phyloP scores from a whole-genome alignment of 2,888 invertebrate genomes.

The Synanthedon myopaeformis region DNA sequence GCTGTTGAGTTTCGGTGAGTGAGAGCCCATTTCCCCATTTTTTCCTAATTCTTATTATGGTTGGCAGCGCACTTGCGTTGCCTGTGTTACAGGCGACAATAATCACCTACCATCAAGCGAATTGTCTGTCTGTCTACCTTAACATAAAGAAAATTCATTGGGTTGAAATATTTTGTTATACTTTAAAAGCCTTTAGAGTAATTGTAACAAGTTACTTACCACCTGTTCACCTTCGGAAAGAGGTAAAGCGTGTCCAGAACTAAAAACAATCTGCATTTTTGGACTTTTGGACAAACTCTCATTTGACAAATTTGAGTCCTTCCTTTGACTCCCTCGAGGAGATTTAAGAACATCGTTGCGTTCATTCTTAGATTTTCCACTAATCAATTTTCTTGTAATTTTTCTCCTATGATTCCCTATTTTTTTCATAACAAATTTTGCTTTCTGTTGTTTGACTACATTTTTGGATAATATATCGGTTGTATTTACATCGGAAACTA shows the following conservation, averaged over 20 bases:
- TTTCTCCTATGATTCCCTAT: conserved; percentile 58
- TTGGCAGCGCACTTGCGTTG: too few relatives aligned
- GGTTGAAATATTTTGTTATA: neutral
- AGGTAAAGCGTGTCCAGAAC: conserved; percentile 65
- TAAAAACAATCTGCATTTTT: conserved; percentile 62
- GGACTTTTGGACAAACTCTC: conserved; percentile 44
- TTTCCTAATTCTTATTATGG: too few relatives aligned
- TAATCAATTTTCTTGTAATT: conserved; percentile 40
- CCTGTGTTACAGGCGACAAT: too few relatives aligned
- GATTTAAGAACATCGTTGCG: conserved; percentile 43
- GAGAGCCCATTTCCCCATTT: too few relatives aligned
- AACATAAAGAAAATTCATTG: too few relatives aligned
- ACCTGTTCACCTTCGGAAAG: conserved; percentile 73
- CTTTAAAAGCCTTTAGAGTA: neutral
- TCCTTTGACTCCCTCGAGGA: conserved; percentile 35
- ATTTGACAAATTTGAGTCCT: conserved; percentile 45
- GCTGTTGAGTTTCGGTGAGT: too few relatives aligned
- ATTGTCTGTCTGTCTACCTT: too few relatives aligned
- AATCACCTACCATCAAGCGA: too few relatives aligned
- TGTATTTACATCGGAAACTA: conserved; percentile 36
- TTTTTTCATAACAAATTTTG: conserved; percentile 38
- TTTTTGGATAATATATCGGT: conserved; percentile 31
- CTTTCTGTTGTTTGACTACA: conserved; percentile 27
- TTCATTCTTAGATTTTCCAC: conserved; percentile 22
- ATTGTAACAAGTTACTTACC: conserved; percentile 30